Conservation (phyloP, 2,888 invertebrate genomes). For the Sturmia bella region DNA sequence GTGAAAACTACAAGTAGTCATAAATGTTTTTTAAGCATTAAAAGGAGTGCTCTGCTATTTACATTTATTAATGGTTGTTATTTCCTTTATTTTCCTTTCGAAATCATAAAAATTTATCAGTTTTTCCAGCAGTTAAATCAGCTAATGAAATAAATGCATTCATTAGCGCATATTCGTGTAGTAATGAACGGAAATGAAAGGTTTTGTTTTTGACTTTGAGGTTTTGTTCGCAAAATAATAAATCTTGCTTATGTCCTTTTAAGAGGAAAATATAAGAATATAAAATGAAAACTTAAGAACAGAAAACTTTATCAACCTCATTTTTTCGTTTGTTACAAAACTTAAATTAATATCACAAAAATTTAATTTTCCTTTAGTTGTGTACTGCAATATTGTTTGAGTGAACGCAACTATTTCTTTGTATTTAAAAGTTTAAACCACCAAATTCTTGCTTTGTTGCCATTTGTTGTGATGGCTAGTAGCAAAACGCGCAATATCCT, state of each 20-base stretch:
- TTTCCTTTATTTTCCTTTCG: constrained; percentile 35
- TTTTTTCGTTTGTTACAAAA: too few species aligned
- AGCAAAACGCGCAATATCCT: constrained; percentile 47
- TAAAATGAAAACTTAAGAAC: too few species aligned
- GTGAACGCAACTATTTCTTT: background rate
- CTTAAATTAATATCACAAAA: too few species aligned
- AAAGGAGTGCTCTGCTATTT: constrained; percentile 49
- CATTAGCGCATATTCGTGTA: constrained; percentile 7
- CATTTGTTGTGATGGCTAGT: constrained; percentile 43
- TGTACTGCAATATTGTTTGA: too few species aligned
- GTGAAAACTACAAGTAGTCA: constrained; percentile 37
- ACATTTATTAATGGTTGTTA: constrained; percentile 29
- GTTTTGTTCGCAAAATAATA: background rate
- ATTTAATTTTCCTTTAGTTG: too few species aligned
- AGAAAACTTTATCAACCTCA: too few species aligned
- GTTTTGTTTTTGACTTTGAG: too few species aligned
- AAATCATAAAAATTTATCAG: constrained; percentile 50
- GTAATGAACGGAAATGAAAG: constrained; percentile 34
- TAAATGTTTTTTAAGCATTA: constrained; percentile 30
- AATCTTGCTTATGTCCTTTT: background rate
- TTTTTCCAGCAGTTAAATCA: constrained; percentile 34
- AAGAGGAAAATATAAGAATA: too few species aligned
- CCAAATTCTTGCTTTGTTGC: constrained; percentile 36
- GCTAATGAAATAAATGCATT: constrained; percentile 38
- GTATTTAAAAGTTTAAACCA: constrained; percentile 34